Conservation (phyloP, 2,888 invertebrate genomes). For the Chaitophorus viminalis region DNA sequence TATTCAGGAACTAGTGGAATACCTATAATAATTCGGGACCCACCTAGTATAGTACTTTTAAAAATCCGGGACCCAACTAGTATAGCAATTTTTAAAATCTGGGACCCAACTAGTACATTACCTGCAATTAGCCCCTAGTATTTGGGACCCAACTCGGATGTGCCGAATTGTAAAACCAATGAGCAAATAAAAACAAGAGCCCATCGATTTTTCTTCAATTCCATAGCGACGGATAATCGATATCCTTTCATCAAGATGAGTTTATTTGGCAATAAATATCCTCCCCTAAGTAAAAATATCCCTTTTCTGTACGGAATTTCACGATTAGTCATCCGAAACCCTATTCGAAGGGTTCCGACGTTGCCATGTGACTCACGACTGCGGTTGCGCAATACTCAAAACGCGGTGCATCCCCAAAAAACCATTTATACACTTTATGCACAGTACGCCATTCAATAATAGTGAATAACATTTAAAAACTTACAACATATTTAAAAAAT, state of each 20-base stretch:
- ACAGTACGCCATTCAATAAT: constrained; percentile 8
- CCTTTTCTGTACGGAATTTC: constrained; percentile 14
- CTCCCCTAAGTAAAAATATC: constrained; percentile 32
- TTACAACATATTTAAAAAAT: background rate
- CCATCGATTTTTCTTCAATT: constrained; percentile 18
- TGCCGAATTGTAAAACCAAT: background rate
- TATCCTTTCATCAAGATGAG: constrained; percentile 35
- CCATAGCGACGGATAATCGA: constrained; percentile 7
- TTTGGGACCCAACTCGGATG: too few species aligned
- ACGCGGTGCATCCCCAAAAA: background rate
- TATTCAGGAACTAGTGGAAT: too few species aligned
- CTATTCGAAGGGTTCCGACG: constrained; percentile 48
- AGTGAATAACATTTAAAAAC: constrained; percentile 7
- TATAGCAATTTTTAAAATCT: too few species aligned
- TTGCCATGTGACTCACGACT: constrained; percentile 60
- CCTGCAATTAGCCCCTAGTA: too few species aligned
- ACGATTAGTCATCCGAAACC: constrained; percentile 60
- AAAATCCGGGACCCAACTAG: too few species aligned
- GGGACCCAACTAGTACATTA: too few species aligned
- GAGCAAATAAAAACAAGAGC: constrained; percentile 7
- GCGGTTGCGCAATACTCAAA: constrained; percentile 24
- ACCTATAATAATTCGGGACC: too few species aligned
- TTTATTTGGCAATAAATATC: constrained; percentile 4
- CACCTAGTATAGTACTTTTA: too few species aligned
- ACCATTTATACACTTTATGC: background rate